These are phyloP conservation scores for Xestobium rufovillosum DNA, from an alignment of 2,888 invertebrate genomes.

Conservation along the genomic window DNA sequence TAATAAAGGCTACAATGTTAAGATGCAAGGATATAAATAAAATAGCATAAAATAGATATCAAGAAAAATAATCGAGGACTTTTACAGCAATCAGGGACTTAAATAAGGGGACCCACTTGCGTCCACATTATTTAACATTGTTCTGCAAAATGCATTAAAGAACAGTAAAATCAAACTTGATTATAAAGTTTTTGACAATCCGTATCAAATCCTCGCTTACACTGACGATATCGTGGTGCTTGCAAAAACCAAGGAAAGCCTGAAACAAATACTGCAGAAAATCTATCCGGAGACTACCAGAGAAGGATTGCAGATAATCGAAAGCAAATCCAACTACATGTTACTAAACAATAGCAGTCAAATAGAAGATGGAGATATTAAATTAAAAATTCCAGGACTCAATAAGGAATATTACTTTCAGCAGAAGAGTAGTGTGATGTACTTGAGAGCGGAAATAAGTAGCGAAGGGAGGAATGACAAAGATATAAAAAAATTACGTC, in stretches of 20 bases:
- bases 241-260: not conserved
- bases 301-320: too few relatives aligned
- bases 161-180: not conserved
- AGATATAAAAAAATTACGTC: not conserved
- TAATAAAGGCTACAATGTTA: not conserved
- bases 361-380: not conserved
- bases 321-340: not conserved
- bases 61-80: not conserved
- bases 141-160: not conserved
- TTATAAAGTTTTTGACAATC: not conserved
- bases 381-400: too few relatives aligned
- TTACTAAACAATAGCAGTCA: not conserved
- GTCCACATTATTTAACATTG: not conserved
- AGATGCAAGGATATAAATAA: not conserved
- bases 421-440: too few relatives aligned
- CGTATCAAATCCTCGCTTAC: slow-evolving; percentile 1
- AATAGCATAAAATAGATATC: not conserved
- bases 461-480: slow-evolving; percentile 1
- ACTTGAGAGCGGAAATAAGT: slow-evolving; percentile 1
- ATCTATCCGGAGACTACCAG: not conserved
- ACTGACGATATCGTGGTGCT: slow-evolving; percentile 2
- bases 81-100: slow-evolving; percentile 1
- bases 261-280: not conserved
- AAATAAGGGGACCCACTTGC: too few relatives aligned
- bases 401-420: slow-evolving; percentile 1